Evolutionary conservation across 2,797 vertebrate species (phyloP).

Genomic region (Macroramphosus scolopax): DNA sequence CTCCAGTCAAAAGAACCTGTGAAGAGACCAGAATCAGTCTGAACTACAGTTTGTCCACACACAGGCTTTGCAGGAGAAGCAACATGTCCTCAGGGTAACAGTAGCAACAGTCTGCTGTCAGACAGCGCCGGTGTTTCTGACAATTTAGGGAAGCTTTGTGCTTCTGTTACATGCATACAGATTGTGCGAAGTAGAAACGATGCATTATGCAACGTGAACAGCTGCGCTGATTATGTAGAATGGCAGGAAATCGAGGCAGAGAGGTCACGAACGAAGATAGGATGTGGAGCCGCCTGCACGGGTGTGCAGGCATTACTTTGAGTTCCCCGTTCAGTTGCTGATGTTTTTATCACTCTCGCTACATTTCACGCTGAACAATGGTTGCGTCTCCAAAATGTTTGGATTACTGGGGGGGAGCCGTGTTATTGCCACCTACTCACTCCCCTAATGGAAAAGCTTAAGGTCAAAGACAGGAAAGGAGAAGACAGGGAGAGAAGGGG

Average conservation of each 20-base stretch:
- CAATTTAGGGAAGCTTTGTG: conserved; percentile 1
- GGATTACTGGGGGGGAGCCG: background rate
- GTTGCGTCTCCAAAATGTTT: background rate
- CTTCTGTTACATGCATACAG: conserved; percentile 3
- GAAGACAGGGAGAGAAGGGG: background rate
- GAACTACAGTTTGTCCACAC: too few relatives aligned
- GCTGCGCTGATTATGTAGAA: conserved; percentile 2
- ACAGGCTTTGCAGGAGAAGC: too few relatives aligned
- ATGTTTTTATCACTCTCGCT: too few relatives aligned
- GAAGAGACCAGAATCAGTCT: too few relatives aligned
- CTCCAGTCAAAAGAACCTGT: too few relatives aligned
- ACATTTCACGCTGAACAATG: background rate
- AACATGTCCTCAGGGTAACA: too few relatives aligned
- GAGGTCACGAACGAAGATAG: too few relatives aligned
- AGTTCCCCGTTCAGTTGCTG: too few relatives aligned
- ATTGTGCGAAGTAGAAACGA: conserved; percentile 1
- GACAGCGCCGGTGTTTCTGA: background rate
- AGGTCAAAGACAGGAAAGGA: conserved; percentile 23
- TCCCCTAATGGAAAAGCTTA: too few relatives aligned
- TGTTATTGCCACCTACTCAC: too few relatives aligned
- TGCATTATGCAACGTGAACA: background rate
- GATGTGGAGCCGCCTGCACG: too few relatives aligned
- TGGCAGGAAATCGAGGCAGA: background rate
- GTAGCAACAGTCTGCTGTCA: background rate
- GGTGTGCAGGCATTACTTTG: too few relatives aligned